Percentiles rank a stretch among this genome's conserved stretches.
These are phyloP conservation scores for Eulemur rufifrons DNA, from an alignment of 2,113 vertebrate species.

Conservation along the genomic window DNA sequence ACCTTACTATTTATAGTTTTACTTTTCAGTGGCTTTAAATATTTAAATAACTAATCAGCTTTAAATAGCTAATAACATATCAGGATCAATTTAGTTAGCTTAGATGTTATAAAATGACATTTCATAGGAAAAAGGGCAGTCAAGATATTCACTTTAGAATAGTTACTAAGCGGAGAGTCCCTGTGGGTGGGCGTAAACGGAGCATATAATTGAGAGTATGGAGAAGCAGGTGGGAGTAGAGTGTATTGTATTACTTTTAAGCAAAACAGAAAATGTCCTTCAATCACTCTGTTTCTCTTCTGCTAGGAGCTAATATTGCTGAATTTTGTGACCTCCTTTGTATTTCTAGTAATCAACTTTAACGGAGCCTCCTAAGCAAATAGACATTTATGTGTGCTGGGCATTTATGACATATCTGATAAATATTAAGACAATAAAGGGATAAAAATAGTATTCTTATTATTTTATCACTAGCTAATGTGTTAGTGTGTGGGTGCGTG, in stretches of 20 bases:
- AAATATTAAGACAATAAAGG: conserved; percentile 21
- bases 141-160: not conserved
- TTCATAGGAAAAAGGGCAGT: not conserved
- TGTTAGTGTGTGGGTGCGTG: not conserved
- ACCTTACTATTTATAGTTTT: not conserved
- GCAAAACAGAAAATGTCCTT: conserved; percentile 31
- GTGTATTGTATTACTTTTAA: conserved; percentile 13
- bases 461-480: not conserved
- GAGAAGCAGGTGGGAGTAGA: not conserved
- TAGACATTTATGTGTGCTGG: not conserved
- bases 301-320: not conserved
- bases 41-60: not conserved
- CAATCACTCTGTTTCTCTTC: not conserved
- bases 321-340: conserved; percentile 1
- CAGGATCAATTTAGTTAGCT: not conserved
- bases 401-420: not conserved
- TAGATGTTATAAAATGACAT: not conserved
- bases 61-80: not conserved
- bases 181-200: not conserved
- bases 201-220: not conserved
- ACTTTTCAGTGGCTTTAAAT: not conserved
- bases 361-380: not conserved
- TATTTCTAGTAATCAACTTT: not conserved
- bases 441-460: not conserved
- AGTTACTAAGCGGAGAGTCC: not conserved